phyloP scores from a whole-genome alignment of 2,113 vertebrate genomes.

The Bubo blakistoni region DNA sequence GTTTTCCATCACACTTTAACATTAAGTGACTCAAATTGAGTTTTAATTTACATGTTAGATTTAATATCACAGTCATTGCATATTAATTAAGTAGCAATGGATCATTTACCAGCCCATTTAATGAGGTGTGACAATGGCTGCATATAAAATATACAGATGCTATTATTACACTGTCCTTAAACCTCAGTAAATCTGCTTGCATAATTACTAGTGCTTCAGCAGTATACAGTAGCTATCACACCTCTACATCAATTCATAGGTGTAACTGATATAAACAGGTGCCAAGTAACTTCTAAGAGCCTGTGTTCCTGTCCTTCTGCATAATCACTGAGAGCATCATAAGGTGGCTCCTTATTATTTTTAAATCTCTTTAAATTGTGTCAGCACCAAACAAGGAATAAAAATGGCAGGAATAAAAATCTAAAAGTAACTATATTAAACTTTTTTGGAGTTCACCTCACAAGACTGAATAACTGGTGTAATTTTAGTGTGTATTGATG shows the following conservation, averaged over 20 bases:
- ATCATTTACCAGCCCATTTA: conserved; percentile 73
- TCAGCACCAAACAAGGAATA: neutral
- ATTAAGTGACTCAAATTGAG: conserved; percentile 68
- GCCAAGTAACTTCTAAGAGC: conserved; percentile 2
- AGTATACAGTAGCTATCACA: conserved; percentile 25
- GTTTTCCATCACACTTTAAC: conserved; percentile 69
- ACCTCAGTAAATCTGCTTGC: conserved; percentile 73
- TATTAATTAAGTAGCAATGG: conserved; percentile 75
- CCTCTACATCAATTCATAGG: conserved; percentile 24
- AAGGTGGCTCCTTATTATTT: neutral
- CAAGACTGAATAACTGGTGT: neutral
- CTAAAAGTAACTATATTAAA: neutral
- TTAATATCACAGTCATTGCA: conserved; percentile 69
- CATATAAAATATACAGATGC: conserved; percentile 67
- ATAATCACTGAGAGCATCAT: neutral
- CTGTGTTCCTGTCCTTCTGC: neutral
- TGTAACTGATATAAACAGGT: neutral
- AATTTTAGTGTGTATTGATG: neutral
- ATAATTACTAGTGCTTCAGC: conserved; percentile 64
- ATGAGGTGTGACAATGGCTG: conserved; percentile 68
- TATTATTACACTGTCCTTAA: conserved; percentile 70
- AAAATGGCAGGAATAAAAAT: neutral
- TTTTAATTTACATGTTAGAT: conserved; percentile 75
- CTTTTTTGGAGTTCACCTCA: neutral
- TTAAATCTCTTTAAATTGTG: neutral